These are phyloP conservation scores for Spodoptera exigua DNA, from an alignment of 2,888 invertebrate species.

Conservation along the genomic window DNA sequence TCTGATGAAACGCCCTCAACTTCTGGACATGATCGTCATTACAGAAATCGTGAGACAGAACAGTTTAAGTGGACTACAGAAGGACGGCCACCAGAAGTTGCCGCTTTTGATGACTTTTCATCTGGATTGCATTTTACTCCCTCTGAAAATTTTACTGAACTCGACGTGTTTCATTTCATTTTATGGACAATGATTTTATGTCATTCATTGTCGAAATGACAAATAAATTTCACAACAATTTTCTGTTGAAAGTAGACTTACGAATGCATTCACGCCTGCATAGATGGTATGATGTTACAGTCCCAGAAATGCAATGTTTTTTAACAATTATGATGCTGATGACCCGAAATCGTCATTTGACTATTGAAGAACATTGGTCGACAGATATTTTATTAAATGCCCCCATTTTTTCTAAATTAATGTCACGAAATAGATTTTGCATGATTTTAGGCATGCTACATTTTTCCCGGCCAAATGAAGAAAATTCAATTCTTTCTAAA, in stretches of 20 bases:
- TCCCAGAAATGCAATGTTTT: no score
- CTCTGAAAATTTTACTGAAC: no score
- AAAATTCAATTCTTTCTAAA: constrained; percentile 22
- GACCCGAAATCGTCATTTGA: constrained; percentile 40
- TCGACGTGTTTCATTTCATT: constrained; percentile 12
- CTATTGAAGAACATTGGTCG: constrained; percentile 50
- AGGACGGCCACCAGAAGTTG: constrained; percentile 16
- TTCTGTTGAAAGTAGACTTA: no score
- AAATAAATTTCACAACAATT: no score
- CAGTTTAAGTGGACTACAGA: constrained; percentile 8
- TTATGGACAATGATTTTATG: constrained; percentile 18
- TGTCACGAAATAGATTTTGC: constrained; percentile 37
- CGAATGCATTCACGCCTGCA: no score
- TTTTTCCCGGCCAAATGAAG: constrained; percentile 21
- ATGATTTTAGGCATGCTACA: constrained; percentile 8
- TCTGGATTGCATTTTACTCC: constrained; percentile 14
- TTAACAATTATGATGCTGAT: constrained; percentile 38
- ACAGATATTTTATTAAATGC: constrained; percentile 20
- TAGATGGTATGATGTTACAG: constrained; percentile 1
- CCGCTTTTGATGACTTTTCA: constrained; percentile 12
- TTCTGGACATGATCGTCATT: constrained; percentile 19
- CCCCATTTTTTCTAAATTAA: constrained; percentile 38
- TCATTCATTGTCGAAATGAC: constrained; percentile 14
- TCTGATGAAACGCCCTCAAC: constrained; percentile 21
- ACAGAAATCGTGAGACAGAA: constrained; percentile 21